Base-by-base conservation (phyloP, 1,140 invertebrate genomes). In the Asbolus verrucosus region DNA sequence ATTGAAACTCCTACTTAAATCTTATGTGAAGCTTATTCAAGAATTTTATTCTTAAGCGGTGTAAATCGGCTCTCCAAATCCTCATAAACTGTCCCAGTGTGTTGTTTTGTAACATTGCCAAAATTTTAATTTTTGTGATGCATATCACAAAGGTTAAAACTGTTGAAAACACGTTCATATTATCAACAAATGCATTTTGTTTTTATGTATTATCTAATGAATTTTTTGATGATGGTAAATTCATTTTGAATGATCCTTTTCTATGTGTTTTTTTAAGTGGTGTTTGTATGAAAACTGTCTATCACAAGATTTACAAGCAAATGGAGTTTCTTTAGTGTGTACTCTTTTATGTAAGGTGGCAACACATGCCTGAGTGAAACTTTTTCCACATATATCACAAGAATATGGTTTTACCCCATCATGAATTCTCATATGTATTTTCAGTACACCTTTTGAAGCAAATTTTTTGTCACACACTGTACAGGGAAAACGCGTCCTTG, bases 371-470 rank as follows among this genome's bases (percentile, higher is more conserved):
- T 54, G 46, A 19, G 19, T 24, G 9, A 54, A 54, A 8, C 11
- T 54, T 54, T 54, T 54, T 0, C 46, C 46, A 15, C 46, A 54
- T 13, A 54, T 27, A 2, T 54, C 21, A 54, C 46, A 54, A 1
- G 19, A 24, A 31, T 27, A 54, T 6, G 46, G 46, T 14, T 54
- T 54, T 1, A 54, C 21, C 6, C 21, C 46, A 1, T 24, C 46
- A 13, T 54, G 46, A 24, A 54, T 54, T 21, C 46, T 54, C 46
- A 54, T 54, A 24, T 54, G 46, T 0, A 54, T 27, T 27, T 27
- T 54, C 2, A 54, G 21, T 11, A 24, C 21, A 13, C 8, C 9
- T 27, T 27, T 54, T 30, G 19, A 6, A 11, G 46, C n/a, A 13
- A 54, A 54, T 5, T 14, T 24, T 14, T 54, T 54, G 11, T 54